Evolutionary conservation across 1,140 invertebrate species (phyloP).

Genomic region (Leptinotarsa lineolata): DNA sequence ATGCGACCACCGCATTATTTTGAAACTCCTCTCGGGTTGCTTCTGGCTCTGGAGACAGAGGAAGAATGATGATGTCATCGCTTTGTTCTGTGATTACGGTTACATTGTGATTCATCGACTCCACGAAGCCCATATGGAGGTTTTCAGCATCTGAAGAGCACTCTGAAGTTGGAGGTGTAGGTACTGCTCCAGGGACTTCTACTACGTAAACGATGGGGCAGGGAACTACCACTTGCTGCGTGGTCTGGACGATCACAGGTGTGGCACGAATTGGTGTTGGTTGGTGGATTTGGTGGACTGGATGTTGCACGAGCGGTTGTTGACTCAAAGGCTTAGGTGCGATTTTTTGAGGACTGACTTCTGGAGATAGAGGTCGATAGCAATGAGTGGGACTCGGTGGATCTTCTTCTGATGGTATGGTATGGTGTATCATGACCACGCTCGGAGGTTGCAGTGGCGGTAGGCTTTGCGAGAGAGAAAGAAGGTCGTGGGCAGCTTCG

Average conservation of each 20-base stretch:
- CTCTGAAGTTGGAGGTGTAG: conserved; percentile 71
- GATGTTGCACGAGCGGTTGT: conserved; percentile 17
- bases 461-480: conserved; percentile 78
- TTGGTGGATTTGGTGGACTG: conserved; percentile 39
- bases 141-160: conserved; percentile 75
- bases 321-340: not conserved
- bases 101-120: not conserved
- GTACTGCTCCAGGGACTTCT: conserved; percentile 45
- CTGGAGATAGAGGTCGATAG: conserved; percentile 56
- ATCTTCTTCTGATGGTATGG: conserved; percentile 43
- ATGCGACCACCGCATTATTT: conserved; percentile 38
- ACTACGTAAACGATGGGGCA: conserved; percentile 53
- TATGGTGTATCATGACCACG: conserved; percentile 62
- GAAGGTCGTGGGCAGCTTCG: conserved; percentile 82
- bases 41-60: conserved; percentile 53
- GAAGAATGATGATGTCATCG: conserved; percentile 52
- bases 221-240: conserved; percentile 37
- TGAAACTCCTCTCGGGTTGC: not conserved
- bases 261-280: conserved; percentile 9
- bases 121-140: conserved; percentile 32
- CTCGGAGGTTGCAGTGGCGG: conserved; percentile 73
- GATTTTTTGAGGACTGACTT: conserved; percentile 40
- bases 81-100: conserved; percentile 25
- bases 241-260: conserved; percentile 16
- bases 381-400: conserved; percentile 54